Evolutionary conservation across 2,113 vertebrate species (phyloP).

Genomic region (Ciconia stormi): DNA sequence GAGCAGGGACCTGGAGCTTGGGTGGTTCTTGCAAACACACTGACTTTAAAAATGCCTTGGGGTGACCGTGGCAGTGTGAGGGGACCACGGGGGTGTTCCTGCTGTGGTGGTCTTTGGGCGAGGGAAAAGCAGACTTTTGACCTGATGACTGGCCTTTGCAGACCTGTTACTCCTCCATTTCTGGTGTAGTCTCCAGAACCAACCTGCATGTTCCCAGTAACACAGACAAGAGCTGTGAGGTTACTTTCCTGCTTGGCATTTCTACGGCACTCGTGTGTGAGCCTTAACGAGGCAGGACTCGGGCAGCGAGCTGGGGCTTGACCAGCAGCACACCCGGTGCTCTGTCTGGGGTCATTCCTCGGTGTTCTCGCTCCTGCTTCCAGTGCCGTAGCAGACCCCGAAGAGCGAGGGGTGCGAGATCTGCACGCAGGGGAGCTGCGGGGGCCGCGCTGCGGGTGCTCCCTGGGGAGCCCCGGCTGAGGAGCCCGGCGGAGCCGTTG

Average conservation of each 20-base stretch:
- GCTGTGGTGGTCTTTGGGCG: neutral
- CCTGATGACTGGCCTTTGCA: neutral
- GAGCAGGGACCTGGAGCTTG: neutral
- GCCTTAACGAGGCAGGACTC: neutral
- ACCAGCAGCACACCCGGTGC: no score
- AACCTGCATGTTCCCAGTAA: fast-evolving
- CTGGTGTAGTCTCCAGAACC: neutral
- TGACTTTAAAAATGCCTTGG: neutral
- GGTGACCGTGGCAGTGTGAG: no score
- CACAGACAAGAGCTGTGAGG: neutral
- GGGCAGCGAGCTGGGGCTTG: neutral
- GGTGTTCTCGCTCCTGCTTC: fast-evolving
- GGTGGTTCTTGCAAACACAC: neutral
- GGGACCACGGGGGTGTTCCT: neutral
- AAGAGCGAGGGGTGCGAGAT: no score
- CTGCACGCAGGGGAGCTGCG: neutral
- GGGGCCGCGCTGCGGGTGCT: no score
- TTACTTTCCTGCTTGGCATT: neutral
- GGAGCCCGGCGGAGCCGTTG: neutral
- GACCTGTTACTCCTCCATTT: neutral
- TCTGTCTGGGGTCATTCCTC: neutral
- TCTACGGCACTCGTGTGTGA: fast-evolving
- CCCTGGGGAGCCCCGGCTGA: neutral
- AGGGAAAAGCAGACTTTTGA: neutral
- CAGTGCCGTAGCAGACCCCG: neutral